Percentiles rank a stretch among this genome's conserved stretches.
phyloP scores from a whole-genome alignment of 2,113 vertebrate species.

The Axis porcinus region DNA sequence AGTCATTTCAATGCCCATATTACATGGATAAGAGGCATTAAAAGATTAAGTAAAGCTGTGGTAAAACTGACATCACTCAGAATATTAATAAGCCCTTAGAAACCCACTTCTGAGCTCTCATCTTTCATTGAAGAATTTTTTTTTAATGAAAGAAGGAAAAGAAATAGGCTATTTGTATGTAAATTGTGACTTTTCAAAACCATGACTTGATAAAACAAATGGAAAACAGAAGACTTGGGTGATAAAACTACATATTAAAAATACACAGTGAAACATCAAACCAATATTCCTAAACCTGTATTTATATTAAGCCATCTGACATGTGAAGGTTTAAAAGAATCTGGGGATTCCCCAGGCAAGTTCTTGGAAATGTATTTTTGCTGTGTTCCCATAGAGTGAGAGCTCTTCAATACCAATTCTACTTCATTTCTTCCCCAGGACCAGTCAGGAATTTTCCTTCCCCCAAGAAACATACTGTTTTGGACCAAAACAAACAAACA shows the following conservation, averaged over 20 bases:
- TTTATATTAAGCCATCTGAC: slow-evolving; percentile 36
- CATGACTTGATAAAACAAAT: background rate
- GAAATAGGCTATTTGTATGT: background rate
- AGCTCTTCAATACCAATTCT: background rate
- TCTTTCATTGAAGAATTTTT: background rate
- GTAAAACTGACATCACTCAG: background rate
- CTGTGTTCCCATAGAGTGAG: background rate
- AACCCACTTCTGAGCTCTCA: background rate
- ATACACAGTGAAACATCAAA: slow-evolving; percentile 6
- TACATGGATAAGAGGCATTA: background rate
- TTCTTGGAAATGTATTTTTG: slow-evolving; percentile 2
- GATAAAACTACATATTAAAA: background rate
- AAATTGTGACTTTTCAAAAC: background rate
- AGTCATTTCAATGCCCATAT: background rate
- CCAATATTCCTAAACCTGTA: slow-evolving; percentile 20
- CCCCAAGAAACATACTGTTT: background rate
- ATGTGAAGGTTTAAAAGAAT: slow-evolving; percentile 27
- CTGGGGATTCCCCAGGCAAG: slow-evolving; percentile 55
- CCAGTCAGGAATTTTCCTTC: background rate
- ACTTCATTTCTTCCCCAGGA: background rate
- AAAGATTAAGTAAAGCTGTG: background rate
- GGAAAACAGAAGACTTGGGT: slow-evolving; percentile 9
- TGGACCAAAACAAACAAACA: background rate
- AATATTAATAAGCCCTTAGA: background rate
- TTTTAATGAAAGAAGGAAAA: background rate